Conservation (phyloP, 2,797 vertebrate species). For the Eleutherodactylus coqui region DNA sequence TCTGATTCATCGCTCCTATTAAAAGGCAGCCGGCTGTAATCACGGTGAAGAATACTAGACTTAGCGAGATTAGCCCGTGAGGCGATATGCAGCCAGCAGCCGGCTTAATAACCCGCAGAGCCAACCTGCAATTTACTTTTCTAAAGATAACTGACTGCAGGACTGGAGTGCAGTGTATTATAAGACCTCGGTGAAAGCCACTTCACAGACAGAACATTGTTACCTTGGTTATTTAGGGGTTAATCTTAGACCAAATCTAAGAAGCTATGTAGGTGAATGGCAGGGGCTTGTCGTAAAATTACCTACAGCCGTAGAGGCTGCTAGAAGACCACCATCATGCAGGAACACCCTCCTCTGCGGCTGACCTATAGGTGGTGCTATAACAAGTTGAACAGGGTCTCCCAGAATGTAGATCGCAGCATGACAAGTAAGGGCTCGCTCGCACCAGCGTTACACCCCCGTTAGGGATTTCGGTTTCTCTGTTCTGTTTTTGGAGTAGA, state of each 20-base stretch:
- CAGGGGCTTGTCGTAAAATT: too few species aligned
- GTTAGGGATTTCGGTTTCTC: too few species aligned
- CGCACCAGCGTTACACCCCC: too few species aligned
- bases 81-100: slow-evolving; percentile 13
- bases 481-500: too few species aligned
- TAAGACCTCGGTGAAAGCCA: too few species aligned
- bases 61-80: slow-evolving; percentile 16
- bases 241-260: background rate
- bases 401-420: too few species aligned
- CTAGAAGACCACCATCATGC: too few species aligned
- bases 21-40: slow-evolving; percentile 10
- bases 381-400: background rate
- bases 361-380: background rate
- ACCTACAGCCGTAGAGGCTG: too few species aligned
- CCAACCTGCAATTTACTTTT: slow-evolving; percentile 17
- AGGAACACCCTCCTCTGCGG: too few species aligned
- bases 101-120: background rate
- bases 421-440: too few species aligned
- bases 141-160: background rate
- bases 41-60: slow-evolving; percentile 14
- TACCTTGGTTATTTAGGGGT: background rate
- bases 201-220: background rate
- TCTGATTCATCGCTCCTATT: slow-evolving; percentile 43
- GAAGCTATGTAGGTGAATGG: too few species aligned
- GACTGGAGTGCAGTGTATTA: too few species aligned